These are phyloP conservation scores for Brevipalpus yothersi DNA, from an alignment of 1,140 invertebrate genomes.

Conservation along the genomic window DNA sequence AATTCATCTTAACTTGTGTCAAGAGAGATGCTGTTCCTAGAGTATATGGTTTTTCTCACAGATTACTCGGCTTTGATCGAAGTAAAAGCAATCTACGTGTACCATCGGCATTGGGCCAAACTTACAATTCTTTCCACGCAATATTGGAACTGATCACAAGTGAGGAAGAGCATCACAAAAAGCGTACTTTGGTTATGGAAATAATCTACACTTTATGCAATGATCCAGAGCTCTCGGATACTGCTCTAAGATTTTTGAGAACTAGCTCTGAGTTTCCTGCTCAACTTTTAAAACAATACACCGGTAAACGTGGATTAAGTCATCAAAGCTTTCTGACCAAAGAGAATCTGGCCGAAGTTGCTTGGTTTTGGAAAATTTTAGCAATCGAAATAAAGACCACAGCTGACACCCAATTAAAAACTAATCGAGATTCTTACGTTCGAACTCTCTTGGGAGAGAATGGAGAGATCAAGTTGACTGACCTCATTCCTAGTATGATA, in stretches of 20 bases:
- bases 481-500: conserved; percentile 1
- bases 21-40: not conserved
- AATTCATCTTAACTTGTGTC: conserved; percentile 5
- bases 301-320: not conserved
- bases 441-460: conserved; percentile 7
- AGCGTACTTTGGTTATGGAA: conserved; percentile 5
- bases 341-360: conserved; percentile 2
- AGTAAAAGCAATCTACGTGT: conserved; percentile 23
- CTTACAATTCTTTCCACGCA: conserved; percentile 9
- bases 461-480: conserved; percentile 1
- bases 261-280: conserved; percentile 9
- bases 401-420: conserved; percentile 7
- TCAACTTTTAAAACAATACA: not conserved
- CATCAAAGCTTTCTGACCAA: not conserved
- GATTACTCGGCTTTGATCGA: conserved; percentile 62
- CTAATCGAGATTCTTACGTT: conserved; percentile 6
- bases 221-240: conserved; percentile 3
- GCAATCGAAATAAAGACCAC: conserved; percentile 9
- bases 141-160: conserved; percentile 6
- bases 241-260: conserved; percentile 6
- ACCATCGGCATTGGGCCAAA: conserved; percentile 16
- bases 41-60: conserved; percentile 60
- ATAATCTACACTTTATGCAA: conserved; percentile 9
- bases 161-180: not conserved
- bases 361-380: conserved; percentile 6